phyloP scores from a whole-genome alignment of 2,888 invertebrate species.

The Odontocerum albicorne region DNA sequence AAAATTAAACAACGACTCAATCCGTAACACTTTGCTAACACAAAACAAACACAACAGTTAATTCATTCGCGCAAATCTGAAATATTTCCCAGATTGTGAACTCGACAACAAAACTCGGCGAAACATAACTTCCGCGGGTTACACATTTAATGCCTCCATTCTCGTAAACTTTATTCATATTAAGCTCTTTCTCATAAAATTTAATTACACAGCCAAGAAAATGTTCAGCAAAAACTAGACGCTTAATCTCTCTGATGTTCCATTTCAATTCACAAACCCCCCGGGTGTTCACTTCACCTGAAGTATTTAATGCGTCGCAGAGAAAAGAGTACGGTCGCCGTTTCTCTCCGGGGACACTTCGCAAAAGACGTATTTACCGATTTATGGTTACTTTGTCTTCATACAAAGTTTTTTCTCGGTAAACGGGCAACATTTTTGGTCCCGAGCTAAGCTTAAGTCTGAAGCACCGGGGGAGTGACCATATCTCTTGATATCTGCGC shows the following conservation, averaged over 20 bases:
- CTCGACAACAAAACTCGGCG: slow-evolving; percentile 11
- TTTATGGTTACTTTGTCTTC: slow-evolving; percentile 37
- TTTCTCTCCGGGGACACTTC: slow-evolving; percentile 27
- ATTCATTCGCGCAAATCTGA: slow-evolving; percentile 25
- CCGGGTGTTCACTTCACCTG: slow-evolving; percentile 31
- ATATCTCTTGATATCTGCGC: slow-evolving; percentile 33
- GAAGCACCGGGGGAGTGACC: slow-evolving; percentile 21
- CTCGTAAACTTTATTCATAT: slow-evolving; percentile 30
- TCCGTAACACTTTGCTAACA: too few relatives aligned
- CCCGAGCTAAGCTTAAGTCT: slow-evolving; percentile 6
- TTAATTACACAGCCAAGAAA: slow-evolving; percentile 34
- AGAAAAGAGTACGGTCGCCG: slow-evolving; percentile 16
- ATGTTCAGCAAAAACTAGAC: slow-evolving; percentile 33
- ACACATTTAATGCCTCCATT: slow-evolving; percentile 27
- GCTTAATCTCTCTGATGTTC: slow-evolving; percentile 33
- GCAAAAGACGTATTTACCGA: slow-evolving; percentile 35
- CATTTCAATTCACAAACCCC: slow-evolving; percentile 34
- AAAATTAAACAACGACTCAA: too few relatives aligned
- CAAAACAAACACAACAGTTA: too few relatives aligned
- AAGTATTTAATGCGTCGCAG: slow-evolving; percentile 22
- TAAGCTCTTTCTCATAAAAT: slow-evolving; percentile 32
- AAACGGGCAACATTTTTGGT: slow-evolving; percentile 3
- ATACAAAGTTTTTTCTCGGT: slow-evolving; percentile 31
- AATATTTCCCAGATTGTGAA: slow-evolving; percentile 10
- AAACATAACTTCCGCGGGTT: slow-evolving; percentile 29